A percentile compares a stretch with the other conserved stretches of the same genome.
Evolutionary conservation across 2,797 vertebrate species (phyloP).

Genomic region (Amblyopsis hoosieri): DNA sequence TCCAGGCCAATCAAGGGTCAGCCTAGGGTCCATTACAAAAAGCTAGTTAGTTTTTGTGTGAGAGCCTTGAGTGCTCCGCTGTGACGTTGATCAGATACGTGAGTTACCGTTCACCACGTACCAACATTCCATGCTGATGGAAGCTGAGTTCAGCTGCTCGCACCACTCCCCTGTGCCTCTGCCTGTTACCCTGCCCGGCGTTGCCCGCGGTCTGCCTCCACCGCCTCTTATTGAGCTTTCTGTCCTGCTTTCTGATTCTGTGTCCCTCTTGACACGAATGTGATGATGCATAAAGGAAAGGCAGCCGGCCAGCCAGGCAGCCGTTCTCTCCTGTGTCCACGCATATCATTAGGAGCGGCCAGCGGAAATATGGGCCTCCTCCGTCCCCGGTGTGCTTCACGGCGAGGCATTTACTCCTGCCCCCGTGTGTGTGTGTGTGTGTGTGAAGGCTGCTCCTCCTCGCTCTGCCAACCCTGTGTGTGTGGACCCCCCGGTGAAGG

Average conservation of each 20-base stretch:
- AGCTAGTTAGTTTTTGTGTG: constrained; percentile 30
- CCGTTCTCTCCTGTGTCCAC: constrained; percentile 43
- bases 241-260: constrained; percentile 28
- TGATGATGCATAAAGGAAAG: constrained; percentile 48
- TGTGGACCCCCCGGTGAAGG: constrained; percentile 26
- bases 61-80: constrained; percentile 5
- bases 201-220: constrained; percentile 12
- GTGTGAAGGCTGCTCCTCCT: constrained; percentile 54
- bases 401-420: constrained; percentile 62
- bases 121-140: too few species aligned
- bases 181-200: constrained; percentile 1
- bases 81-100: not conserved
- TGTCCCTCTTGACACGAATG: constrained; percentile 44
- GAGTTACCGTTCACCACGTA: too few species aligned
- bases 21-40: constrained; percentile 37
- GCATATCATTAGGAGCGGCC: constrained; percentile 54
- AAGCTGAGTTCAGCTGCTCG: not conserved
- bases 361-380: constrained; percentile 40
- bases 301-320: constrained; percentile 33
- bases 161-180: constrained; percentile 1
- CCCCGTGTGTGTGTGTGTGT: constrained; percentile 39
- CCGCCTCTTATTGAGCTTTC: constrained; percentile 26
- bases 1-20: constrained; percentile 37
- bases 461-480: constrained; percentile 10
- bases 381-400: constrained; percentile 47